Evolutionary conservation across 2,888 invertebrate genomes (phyloP), one percentile per base, ranked within the genome.

Genomic region (Sphinx pinastri): DNA sequence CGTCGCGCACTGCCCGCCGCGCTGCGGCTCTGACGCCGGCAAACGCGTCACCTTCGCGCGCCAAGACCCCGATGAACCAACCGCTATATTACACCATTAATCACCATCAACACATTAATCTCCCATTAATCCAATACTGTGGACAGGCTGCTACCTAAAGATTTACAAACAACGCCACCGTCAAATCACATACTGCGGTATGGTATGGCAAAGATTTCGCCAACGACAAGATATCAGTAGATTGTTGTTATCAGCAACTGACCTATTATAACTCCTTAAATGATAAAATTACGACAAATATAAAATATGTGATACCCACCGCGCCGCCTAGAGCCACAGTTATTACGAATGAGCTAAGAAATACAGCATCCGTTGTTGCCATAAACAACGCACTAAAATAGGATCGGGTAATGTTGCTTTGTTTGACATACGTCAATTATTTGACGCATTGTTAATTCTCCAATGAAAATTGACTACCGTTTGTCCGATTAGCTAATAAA

Each of bases 331-430:
- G 70, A 73, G 74, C 71, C 38, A 38, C 38, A 3, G 38, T 70
- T 57, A 77, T 76, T 78, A 76, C 73, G 72, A 73, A 74, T 73
- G 77, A 75, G 79, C 75, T 77, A 76, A 77, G 78, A 81, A 82
- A 86, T 80, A 82, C 86, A 85, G 85, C 91, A 89, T 93, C 93
- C 93, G 92, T 81, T 84, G 84, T 85, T 84, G 79, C 78, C 79
- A 82, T 93, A 93, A 93, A 93, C 93, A 93, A 84, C 79, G 78
- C 81, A 85, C 91, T 89, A 88, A 91, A 92, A 87, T 83, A 86
- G 89, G 86, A 83, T 77, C 78, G 74, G 76, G 81, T 83, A 79
- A 79, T 81, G 80, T 79, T 76, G 79, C 82, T 75, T 74, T 84
- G 87, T 91, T 90, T 92, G 90, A 92, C 90, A 90, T 76, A 87